Evolutionary conservation across 2,888 invertebrate species (phyloP), one percentile per base, ranked within the genome.

Genomic region (Baronia brevicornis): DNA sequence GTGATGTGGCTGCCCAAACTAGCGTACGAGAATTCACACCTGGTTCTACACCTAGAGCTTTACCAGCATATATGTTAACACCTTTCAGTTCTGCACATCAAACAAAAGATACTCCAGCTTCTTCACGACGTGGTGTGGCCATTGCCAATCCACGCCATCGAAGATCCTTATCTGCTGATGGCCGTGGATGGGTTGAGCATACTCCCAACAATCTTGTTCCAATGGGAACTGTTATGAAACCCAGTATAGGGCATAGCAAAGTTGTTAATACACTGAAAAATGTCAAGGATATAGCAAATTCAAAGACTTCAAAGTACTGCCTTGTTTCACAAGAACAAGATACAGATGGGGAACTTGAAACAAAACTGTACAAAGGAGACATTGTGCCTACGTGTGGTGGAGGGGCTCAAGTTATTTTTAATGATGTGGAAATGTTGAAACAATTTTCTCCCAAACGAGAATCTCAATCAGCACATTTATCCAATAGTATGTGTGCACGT

Each of bases 351-450:
- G 96, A 96, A 58, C 78, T 98, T 2, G 96, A 96, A 69, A 98
- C 98, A 0, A 94, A 94, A 54, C 64, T 97, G 7, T 95, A 94
- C 62, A 98, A 97, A 89, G 98, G 93, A 6, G 95, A 98, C 64
- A 93, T 98, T 2, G 88, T 97, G 2, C 96, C 95, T 0, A 98
- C 98, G 0, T 91, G 92, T 35, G 94, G 95, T 1, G 98, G 98
- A 0, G 98, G 99, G 0, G 94, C 97, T 0, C 96, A 98, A 59
- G 93, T 98, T 0, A 91, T 97, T 12, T 97, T 98, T 63, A 93
- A 94, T 50, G 98, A 98, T 69, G 93, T 98, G 1, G 98, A 99
- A 67, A 90, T 91, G 60, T 66, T 97, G 4, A 91, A 90, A 44
- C 95, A 96, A 59, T 88, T 90, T 53, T 94, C 94, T 0, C 95